A percentile compares a stretch with the other conserved stretches of the same genome.
These are phyloP conservation scores for Chelonia mydas DNA, from an alignment of 2,797 vertebrate genomes.

Conservation along the genomic window DNA sequence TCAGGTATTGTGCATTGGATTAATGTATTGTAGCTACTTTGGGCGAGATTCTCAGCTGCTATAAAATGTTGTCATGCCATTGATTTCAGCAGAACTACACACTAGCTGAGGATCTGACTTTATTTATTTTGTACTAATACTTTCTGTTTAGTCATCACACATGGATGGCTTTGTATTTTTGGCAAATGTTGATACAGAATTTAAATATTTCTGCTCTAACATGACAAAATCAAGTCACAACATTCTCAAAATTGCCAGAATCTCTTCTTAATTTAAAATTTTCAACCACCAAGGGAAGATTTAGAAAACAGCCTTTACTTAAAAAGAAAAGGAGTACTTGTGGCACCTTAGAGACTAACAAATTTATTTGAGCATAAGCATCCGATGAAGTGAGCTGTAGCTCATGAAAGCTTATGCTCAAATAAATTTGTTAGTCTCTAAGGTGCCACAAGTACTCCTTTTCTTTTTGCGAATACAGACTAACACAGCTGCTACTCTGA, in stretches of 20 bases:
- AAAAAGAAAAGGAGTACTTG: too few relatives aligned
- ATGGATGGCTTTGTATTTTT: not conserved
- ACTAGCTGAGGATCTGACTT: not conserved
- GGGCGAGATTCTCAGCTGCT: not conserved
- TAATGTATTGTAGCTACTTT: not conserved
- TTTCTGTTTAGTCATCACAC: not conserved
- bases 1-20: not conserved
- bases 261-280: not conserved
- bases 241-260: not conserved
- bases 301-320: not conserved
- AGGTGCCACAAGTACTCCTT: too few relatives aligned
- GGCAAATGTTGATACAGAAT: not conserved
- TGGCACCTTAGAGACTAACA: too few relatives aligned
- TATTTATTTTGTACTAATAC: not conserved
- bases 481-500: too few relatives aligned
- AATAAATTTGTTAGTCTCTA: too few relatives aligned
- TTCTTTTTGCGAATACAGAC: too few relatives aligned
- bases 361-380: too few relatives aligned
- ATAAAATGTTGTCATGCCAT: not conserved
- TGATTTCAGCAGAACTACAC: not conserved
- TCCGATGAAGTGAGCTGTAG: too few relatives aligned
- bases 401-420: too few relatives aligned
- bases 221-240: not conserved
- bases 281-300: not conserved
- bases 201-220: not conserved